Base-by-base conservation (phyloP, 2,113 vertebrate genomes). In the Pavo muticus region DNA sequence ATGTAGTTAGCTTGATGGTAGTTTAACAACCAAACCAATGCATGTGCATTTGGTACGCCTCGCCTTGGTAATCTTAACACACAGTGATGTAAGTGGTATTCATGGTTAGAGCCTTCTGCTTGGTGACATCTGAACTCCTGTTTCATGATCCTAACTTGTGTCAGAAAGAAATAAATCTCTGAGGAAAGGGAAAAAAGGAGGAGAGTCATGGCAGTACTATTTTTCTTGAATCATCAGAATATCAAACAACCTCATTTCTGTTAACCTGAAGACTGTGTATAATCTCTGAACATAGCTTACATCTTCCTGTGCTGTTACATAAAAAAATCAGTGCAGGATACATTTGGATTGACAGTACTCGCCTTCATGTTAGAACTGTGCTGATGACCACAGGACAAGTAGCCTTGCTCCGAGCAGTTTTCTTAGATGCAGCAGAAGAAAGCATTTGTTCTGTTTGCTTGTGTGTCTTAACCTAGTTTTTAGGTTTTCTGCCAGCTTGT, bases 201-300 rank as follows among this genome's bases (percentile, higher is more conserved):
- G 84, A 90, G 93, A 96, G 87, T 97, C 93, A 96, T 54, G 54
- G 52, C 86, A 44, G n/a, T 16, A 52, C 82, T 92, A 63, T 39
- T 93, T 91, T 82, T 94, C 75, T 87, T 3, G 0, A 91, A 77
- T 96, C 88, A 95, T 84, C 94, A 95, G 91, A 96, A 93, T 91
- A 85, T 63, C 82, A 65, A 96, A 74, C 73, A 84, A 24, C 29
- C 59, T 86, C 23, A 35, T 84, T 92, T 87, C 69, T 74, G 44
- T 80, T 77, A 47, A 37, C 67, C 86, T 83, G 60, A 84, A 93
- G 67, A 27, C 80, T 50, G 14, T 32, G 5, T 47, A 13, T 84
- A 76, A 81, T 85, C 78, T 78, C 72, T 88, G 84, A 94, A 68
- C 81, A 54, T 27, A 60, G 37, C 44, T 48, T 50, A 13, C 21